Base-by-base conservation (phyloP, 2,797 vertebrate genomes). In the Hyperoplus immaculatus region DNA sequence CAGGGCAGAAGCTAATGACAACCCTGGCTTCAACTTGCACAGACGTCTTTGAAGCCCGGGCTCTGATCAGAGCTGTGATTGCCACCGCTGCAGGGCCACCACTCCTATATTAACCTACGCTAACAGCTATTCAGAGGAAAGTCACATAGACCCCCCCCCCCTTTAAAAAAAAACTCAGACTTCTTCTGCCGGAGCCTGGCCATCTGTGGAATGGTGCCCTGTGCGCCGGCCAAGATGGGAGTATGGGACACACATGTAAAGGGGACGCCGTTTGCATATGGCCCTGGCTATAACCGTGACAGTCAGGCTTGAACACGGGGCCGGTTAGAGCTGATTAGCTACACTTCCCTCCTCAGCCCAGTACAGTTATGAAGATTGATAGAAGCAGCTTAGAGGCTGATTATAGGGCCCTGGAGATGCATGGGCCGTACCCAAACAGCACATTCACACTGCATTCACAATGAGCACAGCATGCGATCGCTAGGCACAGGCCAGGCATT, bases 331-430 rank as follows among this genome's bases (percentile, higher is more conserved):
- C 88, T 90, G 92, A 93, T 94, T 93, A 94, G 92, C 89, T 86
- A 88, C 80, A 91, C 91, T 92, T 92, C 85, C 89, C 90, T 90
- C 89, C 84, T 90, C 92, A 90, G 88, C 87, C 87, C 87, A 85
- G 82, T 88, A 90, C 90, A 87, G 90, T 94, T 92, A 94, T 94
- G 93, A 93, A 94, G 93, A 95, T 94, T 92, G 93, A 95, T 94
- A 94, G 93, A 90, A 91, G 92, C 89, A 89, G 91, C 92, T 94
- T 93, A 93, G 87, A 88, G 29, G 90, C 89, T 92, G 91, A 92
- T 94, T 91, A 93, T 91, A 85, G 89, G 91, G 83, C 93, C 88
- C 92, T 72, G 80, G 93, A 94, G 94, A 92, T 88, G 89, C 89
- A 93, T 84, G 88, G 91, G 90, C 92, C 87, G 86, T 89, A 93